Evolutionary conservation across 2,797 vertebrate genomes (phyloP).

Genomic region (Potorous gilbertii): DNA sequence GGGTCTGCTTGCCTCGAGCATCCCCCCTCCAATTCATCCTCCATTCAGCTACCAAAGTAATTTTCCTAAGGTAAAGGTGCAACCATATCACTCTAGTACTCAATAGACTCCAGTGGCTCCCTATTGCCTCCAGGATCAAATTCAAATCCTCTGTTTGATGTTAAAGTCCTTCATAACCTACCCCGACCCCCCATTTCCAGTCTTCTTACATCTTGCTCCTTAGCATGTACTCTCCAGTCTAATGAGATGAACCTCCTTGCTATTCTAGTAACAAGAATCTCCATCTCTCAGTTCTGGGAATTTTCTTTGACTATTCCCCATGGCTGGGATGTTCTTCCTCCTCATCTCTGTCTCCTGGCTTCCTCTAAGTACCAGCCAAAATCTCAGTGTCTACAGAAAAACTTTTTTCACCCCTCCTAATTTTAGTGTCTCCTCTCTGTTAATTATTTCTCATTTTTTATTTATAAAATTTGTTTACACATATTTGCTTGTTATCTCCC

Average conservation of each 20-base stretch:
- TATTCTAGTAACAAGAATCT: background rate
- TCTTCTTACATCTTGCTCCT: background rate
- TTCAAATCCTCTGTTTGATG: background rate
- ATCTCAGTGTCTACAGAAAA: background rate
- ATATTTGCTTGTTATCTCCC: background rate
- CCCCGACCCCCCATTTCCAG: background rate
- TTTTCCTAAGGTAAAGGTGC: background rate
- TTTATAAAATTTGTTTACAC: background rate
- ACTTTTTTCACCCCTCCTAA: background rate
- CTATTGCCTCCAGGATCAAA: background rate
- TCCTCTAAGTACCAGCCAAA: background rate
- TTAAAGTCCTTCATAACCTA: background rate
- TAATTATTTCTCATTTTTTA: background rate
- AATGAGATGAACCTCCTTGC: background rate
- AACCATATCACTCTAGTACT: background rate
- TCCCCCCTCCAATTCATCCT: background rate
- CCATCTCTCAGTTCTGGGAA: background rate
- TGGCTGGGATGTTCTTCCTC: background rate
- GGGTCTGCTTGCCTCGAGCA: background rate
- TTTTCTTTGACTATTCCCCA: background rate
- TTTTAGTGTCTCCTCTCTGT: background rate
- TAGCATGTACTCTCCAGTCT: background rate
- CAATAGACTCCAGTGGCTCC: background rate
- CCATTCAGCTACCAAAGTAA: background rate
- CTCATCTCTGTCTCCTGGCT: background rate